phyloP scores from a whole-genome alignment of 2,888 invertebrate species.

The Meandrusa payeni region DNA sequence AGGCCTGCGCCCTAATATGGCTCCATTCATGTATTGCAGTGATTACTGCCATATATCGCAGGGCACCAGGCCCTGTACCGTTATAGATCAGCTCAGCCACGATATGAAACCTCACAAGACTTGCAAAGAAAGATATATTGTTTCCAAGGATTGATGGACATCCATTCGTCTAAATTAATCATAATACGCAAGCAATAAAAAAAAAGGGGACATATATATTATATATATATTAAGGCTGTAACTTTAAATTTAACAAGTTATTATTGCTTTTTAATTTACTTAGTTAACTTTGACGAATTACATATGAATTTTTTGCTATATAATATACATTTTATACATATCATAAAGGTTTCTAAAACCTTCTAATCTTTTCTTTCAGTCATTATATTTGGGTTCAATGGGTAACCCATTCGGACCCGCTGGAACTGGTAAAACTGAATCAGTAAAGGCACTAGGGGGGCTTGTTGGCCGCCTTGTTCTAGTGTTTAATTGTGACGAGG shows the following conservation, averaged over 20 bases:
- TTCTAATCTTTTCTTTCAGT: conserved; percentile 80
- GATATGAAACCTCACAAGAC: conserved; percentile 43
- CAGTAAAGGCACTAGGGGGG: conserved; percentile 96
- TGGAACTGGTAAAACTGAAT: conserved; percentile 99
- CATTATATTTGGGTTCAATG: conserved; percentile 96
- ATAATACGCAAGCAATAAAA: too few species aligned
- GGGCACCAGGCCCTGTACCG: conserved; percentile 59
- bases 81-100: conserved; percentile 57
- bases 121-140: conserved; percentile 47
- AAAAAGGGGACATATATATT: too few species aligned
- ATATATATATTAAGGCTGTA: too few species aligned
- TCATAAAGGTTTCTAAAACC: too few species aligned
- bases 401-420: conserved; percentile 99
- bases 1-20: too few species aligned
- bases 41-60: conserved; percentile 68
- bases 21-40: conserved; percentile 74
- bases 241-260: too few species aligned
- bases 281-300: too few species aligned
- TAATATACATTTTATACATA: too few species aligned
- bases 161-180: neutral
- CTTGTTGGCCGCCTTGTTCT: conserved; percentile 96
- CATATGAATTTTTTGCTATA: too few species aligned
- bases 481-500: conserved; percentile 98
- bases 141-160: conserved; percentile 46
- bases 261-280: too few species aligned